Evolutionary conservation across 2,113 vertebrate species (phyloP).

Genomic region (Empidonax traillii): DNA sequence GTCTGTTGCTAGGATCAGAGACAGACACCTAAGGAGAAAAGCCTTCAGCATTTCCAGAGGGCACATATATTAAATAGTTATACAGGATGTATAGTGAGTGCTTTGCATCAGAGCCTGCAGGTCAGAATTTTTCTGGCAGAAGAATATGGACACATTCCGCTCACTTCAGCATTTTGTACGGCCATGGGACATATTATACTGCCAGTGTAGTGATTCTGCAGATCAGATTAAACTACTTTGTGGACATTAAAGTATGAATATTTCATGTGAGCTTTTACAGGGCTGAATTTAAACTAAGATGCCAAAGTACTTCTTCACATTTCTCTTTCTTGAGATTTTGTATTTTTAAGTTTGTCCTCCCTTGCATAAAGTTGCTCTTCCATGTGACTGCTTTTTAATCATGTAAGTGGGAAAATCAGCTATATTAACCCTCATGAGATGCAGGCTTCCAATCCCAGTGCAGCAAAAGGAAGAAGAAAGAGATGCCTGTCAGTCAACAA

Average conservation of each 20-base stretch:
- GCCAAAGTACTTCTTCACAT: constrained; percentile 30
- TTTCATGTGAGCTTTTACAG: constrained; percentile 67
- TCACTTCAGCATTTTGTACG: constrained; percentile 59
- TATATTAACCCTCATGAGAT: not conserved
- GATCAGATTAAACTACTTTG: constrained; percentile 72
- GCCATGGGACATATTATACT: constrained; percentile 46
- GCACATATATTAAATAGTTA: not conserved
- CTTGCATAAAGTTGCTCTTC: constrained; percentile 3
- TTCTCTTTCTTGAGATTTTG: constrained; percentile 31
- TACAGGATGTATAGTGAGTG: not conserved
- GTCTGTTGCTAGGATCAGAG: not conserved
- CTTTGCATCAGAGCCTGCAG: not conserved
- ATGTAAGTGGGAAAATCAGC: not conserved
- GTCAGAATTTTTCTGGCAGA: constrained; percentile 33
- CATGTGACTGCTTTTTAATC: not conserved
- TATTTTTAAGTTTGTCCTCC: constrained; percentile 8
- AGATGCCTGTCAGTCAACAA: not conserved
- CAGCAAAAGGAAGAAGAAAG: not conserved
- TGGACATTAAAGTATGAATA: constrained; percentile 77
- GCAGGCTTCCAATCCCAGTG: not conserved
- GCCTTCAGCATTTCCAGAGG: constrained; percentile 15
- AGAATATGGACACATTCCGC: not conserved
- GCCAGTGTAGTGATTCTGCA: constrained; percentile 58
- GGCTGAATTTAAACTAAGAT: constrained; percentile 65
- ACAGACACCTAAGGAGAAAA: constrained; percentile 1